phyloP scores from a whole-genome alignment of 2,113 vertebrate genomes.

The Struthidea cinerea region DNA sequence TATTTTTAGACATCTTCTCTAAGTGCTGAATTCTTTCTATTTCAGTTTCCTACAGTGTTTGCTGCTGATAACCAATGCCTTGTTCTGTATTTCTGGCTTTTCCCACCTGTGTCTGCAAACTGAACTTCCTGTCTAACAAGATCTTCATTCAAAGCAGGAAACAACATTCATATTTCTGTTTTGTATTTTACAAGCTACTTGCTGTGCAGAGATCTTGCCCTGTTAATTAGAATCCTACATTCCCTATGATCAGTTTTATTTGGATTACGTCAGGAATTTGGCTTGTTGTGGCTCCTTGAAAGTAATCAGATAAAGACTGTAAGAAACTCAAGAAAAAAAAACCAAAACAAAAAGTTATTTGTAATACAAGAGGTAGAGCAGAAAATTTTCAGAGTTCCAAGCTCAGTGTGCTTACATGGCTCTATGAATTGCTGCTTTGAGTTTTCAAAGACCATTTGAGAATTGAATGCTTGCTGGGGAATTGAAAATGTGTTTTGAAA shows the following conservation, averaged over 20 bases:
- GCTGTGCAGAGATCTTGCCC: background rate
- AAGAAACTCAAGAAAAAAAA: background rate
- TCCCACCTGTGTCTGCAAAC: background rate
- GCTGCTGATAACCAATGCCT: background rate
- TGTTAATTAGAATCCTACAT: background rate
- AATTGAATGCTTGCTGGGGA: background rate
- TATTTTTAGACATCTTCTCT: rapidly evolving
- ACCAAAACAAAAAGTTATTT: background rate
- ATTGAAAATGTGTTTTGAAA: background rate
- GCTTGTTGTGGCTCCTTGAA: background rate
- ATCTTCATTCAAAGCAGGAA: background rate
- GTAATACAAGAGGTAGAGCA: background rate
- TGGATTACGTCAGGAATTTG: background rate
- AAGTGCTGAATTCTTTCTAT: background rate
- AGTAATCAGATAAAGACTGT: background rate
- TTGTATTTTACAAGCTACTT: background rate
- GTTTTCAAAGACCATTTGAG: background rate
- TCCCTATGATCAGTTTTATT: background rate
- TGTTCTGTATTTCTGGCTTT: background rate
- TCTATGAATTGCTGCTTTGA: rapidly evolving
- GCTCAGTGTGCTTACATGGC: background rate
- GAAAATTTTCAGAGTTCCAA: background rate
- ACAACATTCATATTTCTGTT: background rate
- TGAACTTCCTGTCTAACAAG: background rate
- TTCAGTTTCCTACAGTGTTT: background rate